phyloP scores from a whole-genome alignment of 2,113 vertebrate genomes.

The Larimichthys polyactis region DNA sequence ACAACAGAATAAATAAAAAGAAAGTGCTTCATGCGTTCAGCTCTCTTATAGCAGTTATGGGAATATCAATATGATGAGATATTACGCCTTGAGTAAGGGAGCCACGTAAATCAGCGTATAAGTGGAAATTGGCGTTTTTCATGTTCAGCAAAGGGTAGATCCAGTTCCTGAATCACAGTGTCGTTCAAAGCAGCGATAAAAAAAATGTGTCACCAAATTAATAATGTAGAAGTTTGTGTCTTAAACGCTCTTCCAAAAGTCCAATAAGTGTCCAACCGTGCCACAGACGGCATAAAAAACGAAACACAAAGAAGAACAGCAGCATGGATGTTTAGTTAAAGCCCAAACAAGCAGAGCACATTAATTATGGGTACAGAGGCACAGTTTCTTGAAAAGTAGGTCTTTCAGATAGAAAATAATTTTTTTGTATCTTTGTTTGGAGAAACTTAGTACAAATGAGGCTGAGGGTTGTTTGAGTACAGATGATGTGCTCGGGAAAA shows the following conservation, averaged over 20 bases:
- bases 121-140: neutral
- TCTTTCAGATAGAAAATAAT: conserved; percentile 15
- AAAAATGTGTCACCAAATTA: conserved; percentile 20
- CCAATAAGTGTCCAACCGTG: neutral
- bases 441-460: conserved; percentile 36
- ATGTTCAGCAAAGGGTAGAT: neutral
- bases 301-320: neutral
- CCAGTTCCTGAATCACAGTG: neutral
- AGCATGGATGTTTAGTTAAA: conserved; percentile 24
- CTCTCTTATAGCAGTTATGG: neutral
- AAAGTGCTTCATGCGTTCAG: neutral
- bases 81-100: neutral
- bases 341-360: conserved; percentile 46
- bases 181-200: conserved; percentile 1
- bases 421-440: conserved; percentile 28
- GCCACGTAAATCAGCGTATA: neutral
- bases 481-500: neutral
- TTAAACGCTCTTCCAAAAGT: conserved; percentile 24
- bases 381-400: conserved; percentile 56
- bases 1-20: neutral
- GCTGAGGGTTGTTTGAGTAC: conserved; percentile 9
- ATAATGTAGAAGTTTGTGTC: conserved; percentile 21
- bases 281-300: neutral
- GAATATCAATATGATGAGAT: conserved; percentile 24
- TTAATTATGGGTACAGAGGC: conserved; percentile 51